Evolutionary conservation across 2,888 invertebrate genomes (phyloP).

Genomic region (Branchellion lobata): DNA sequence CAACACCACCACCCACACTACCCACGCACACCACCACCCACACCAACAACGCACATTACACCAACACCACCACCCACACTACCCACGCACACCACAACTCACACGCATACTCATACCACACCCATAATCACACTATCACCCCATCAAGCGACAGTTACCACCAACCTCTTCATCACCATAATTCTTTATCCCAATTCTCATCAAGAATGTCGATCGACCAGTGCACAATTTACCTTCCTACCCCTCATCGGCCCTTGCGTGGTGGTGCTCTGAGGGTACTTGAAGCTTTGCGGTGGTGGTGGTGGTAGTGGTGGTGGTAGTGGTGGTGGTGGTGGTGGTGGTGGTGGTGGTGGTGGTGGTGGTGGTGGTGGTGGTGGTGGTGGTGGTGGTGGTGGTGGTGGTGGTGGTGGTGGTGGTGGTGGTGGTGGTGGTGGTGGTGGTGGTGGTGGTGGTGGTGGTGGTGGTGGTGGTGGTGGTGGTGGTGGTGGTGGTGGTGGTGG

Average conservation of each 20-base stretch:
- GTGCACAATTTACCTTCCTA: too few species aligned
- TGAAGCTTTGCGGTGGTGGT: neutral
- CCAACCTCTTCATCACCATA: too few species aligned
- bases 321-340: neutral
- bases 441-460: neutral
- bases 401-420: neutral
- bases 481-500: neutral
- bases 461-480: neutral
- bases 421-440: neutral
- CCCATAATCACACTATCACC: too few species aligned
- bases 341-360: neutral
- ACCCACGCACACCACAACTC: too few species aligned
- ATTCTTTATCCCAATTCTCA: too few species aligned
- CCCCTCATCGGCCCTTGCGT: too few species aligned
- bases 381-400: neutral
- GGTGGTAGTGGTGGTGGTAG: neutral
- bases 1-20: neutral
- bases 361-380: neutral
- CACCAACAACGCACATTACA: too few species aligned
- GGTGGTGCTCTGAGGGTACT: too few species aligned
- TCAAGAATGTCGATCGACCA: too few species aligned
- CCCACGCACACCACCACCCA: neutral
- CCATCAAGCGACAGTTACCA: too few species aligned
- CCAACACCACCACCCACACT: too few species aligned
- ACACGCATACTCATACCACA: too few species aligned